phyloP scores from a whole-genome alignment of 2,113 vertebrate species.

The Ondatra zibethicus region DNA sequence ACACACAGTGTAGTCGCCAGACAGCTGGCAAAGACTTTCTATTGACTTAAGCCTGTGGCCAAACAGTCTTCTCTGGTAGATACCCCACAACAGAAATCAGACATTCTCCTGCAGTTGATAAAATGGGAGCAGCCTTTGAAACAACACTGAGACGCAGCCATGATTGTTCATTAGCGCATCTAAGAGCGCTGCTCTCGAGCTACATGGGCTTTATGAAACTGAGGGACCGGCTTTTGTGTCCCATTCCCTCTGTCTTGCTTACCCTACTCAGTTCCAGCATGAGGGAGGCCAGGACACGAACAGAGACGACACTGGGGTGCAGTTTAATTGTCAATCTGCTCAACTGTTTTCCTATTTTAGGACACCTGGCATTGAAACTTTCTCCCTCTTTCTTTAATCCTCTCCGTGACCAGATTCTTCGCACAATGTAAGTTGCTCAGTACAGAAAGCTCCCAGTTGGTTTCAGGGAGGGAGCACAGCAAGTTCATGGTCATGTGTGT shows the following conservation, averaged over 20 bases:
- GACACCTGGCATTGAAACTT: not conserved
- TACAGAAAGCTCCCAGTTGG: constrained; percentile 59
- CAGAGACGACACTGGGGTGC: constrained; percentile 40
- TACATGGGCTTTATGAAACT: not conserved
- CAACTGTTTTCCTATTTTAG: constrained; percentile 1
- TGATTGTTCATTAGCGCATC: not conserved
- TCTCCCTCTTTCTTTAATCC: constrained; percentile 42
- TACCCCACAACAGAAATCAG: not conserved
- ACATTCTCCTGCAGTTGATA: not conserved
- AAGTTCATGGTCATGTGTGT: not conserved
- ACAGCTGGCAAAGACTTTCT: not conserved
- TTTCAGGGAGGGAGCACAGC: not conserved
- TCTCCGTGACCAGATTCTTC: constrained; percentile 66
- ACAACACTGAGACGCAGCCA: not conserved
- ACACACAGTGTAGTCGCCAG: too few species aligned
- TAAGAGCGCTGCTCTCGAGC: not conserved
- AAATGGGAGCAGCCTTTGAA: not conserved
- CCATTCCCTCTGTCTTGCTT: not conserved
- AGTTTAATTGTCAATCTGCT: constrained; percentile 53
- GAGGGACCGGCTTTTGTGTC: not conserved
- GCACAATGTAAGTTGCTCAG: constrained; percentile 10
- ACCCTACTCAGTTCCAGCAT: not conserved
- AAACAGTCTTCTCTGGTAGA: not conserved
- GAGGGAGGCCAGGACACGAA: not conserved
- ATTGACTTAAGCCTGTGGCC: not conserved